These are phyloP conservation scores for Setipinna tenuifilis DNA, from an alignment of 2,797 vertebrate genomes.

Conservation along the genomic window DNA sequence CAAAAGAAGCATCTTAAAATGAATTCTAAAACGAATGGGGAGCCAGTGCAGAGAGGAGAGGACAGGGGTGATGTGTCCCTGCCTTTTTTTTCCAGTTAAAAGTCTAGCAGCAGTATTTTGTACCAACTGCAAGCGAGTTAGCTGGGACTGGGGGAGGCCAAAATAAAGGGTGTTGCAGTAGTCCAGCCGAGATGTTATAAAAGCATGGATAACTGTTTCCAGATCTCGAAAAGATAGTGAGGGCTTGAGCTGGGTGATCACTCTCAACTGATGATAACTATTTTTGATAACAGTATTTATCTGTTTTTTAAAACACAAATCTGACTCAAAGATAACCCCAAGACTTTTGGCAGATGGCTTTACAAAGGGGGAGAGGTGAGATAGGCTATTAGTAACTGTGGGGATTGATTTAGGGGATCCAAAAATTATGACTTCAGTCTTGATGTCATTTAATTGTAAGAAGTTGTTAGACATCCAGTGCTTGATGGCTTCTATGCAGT, in stretches of 20 bases:
- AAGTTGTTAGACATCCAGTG: neutral
- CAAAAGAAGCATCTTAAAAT: neutral
- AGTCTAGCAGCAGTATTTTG: slow-evolving; percentile 26
- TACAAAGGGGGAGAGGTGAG: neutral
- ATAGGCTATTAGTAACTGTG: neutral
- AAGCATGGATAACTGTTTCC: neutral
- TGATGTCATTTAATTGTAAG: neutral
- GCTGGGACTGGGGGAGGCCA: slow-evolving; percentile 4
- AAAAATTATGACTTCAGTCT: neutral
- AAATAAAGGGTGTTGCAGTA: slow-evolving; percentile 19
- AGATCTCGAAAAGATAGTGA: slow-evolving; percentile 16
- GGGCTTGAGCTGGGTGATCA: slow-evolving; percentile 18
- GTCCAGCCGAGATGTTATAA: slow-evolving; percentile 14
- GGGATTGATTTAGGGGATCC: neutral
- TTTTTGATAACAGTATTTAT: neutral
- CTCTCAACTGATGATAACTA: slow-evolving; percentile 9
- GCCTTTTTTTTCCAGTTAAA: slow-evolving; percentile 2
- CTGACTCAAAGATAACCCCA: too few relatives aligned
- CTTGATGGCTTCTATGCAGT: neutral
- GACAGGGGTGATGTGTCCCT: neutral
- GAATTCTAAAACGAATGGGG: slow-evolving; percentile 9
- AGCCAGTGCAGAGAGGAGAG: slow-evolving; percentile 28
- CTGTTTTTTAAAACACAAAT: neutral
- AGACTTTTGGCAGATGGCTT: too few relatives aligned
- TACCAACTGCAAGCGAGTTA: slow-evolving; percentile 23